phyloP scores from a whole-genome alignment of 2,113 vertebrate species.

The Chaetodon auriga region DNA sequence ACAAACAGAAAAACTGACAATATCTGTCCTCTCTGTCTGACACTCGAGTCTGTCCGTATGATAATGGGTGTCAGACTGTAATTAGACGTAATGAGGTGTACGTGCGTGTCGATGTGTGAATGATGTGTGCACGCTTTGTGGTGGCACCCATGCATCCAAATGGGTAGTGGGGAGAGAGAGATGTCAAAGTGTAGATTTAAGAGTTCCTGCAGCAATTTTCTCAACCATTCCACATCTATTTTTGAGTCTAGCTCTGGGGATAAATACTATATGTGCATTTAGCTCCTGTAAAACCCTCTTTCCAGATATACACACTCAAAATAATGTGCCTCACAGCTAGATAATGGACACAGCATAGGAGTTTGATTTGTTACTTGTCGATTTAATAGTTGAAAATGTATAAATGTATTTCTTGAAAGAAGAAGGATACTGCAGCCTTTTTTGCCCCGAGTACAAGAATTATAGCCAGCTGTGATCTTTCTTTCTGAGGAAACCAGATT shows the following conservation, averaged over 20 bases:
- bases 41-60: not conserved
- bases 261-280: conserved; percentile 57
- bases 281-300: conserved; percentile 3
- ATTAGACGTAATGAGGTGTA: conserved; percentile 56
- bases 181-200: conserved; percentile 53
- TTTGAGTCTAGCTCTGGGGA: conserved; percentile 46
- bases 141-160: conserved; percentile 24
- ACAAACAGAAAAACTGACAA: conserved; percentile 17
- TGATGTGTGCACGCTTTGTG: conserved; percentile 1
- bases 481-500: conserved; percentile 18
- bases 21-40: conserved; percentile 3
- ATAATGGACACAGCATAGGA: not conserved
- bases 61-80: conserved; percentile 27
- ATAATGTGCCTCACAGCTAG: conserved; percentile 3
- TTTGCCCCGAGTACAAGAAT: not conserved
- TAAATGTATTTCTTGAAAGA: conserved; percentile 14
- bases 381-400: not conserved
- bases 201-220: conserved; percentile 47
- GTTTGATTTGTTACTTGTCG: not conserved
- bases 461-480: not conserved
- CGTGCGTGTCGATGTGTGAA: conserved; percentile 3
- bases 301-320: conserved; percentile 11
- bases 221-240: conserved; percentile 45
- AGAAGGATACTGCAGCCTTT: not conserved
- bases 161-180: conserved; percentile 8